Evolutionary conservation across 2,888 invertebrate species (phyloP).

Genomic region (Dastarcus helophoroides): DNA sequence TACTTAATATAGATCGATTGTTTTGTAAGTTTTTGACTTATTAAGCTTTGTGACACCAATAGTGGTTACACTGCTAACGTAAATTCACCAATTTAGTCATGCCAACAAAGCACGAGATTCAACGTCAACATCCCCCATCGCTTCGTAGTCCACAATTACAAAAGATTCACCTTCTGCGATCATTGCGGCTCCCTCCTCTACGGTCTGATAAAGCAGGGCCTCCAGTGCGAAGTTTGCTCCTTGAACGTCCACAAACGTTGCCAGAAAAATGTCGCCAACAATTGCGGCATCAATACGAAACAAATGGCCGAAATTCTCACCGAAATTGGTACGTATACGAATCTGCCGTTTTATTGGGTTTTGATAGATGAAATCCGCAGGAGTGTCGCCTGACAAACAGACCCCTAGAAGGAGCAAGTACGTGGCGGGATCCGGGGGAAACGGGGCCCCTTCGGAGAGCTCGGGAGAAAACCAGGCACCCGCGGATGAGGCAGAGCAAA

Average conservation of each 20-base stretch:
- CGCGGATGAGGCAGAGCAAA: conserved; percentile 21
- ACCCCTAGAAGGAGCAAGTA: conserved; percentile 50
- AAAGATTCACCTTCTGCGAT: conserved; percentile 98
- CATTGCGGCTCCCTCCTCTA: conserved; percentile 97
- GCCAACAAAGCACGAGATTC: conserved; percentile 61
- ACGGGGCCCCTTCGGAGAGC: conserved; percentile 29
- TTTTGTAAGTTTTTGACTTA: too few species aligned
- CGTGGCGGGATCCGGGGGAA: conserved; percentile 30
- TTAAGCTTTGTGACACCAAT: too few species aligned
- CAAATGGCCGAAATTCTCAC: conserved; percentile 89
- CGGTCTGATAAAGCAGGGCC: conserved; percentile 90
- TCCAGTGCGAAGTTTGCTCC: conserved; percentile 92
- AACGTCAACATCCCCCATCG: conserved; percentile 98
- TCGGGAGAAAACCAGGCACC: conserved; percentile 26
- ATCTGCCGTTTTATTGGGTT: too few species aligned
- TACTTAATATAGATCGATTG: too few species aligned
- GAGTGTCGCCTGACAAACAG: conserved; percentile 73
- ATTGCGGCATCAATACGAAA: conserved; percentile 96
- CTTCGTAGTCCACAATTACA: conserved; percentile 91
- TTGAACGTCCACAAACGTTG: conserved; percentile 99
- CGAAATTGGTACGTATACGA: conserved; percentile 58
- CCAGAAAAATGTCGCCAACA: conserved; percentile 98
- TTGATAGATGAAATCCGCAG: conserved; percentile 15
- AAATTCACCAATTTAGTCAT: conserved; percentile 37
- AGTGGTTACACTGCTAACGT: too few species aligned